These are phyloP conservation scores for Magallana ariakensis DNA, from an alignment of 1,140 invertebrate species.

Conservation along the genomic window DNA sequence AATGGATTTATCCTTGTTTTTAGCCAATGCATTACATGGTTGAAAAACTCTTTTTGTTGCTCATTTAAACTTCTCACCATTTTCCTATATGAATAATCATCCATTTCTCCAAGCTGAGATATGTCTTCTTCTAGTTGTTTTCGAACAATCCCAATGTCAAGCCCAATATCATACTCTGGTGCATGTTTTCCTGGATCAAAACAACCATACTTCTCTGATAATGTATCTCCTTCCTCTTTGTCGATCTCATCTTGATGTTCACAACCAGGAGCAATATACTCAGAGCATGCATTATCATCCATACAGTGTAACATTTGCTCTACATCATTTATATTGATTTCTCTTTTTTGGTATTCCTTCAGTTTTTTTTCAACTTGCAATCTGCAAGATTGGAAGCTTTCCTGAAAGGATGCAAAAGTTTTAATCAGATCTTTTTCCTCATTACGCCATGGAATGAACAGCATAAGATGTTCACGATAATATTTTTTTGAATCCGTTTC, in stretches of 20 bases:
- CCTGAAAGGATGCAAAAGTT: conserved; percentile 35
- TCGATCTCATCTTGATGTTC: not conserved
- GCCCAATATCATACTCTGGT: conserved; percentile 31
- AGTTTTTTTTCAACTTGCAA: not conserved
- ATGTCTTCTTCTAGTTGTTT: conserved; percentile 35
- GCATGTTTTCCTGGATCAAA: not conserved
- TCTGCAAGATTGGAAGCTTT: not conserved
- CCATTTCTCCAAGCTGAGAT: conserved; percentile 13
- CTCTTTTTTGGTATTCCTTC: no score
- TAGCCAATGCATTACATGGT: conserved; percentile 47
- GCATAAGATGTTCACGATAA: conserved; percentile 54
- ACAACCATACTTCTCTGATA: not conserved
- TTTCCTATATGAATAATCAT: conserved; percentile 39
- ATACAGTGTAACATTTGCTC: no score
- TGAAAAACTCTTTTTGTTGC: conserved; percentile 52
- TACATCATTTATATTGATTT: no score
- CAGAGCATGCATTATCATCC: no score
- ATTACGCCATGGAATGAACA: conserved; percentile 57
- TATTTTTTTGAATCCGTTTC: conserved; percentile 55
- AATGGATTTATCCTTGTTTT: conserved; percentile 43
- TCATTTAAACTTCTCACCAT: conserved; percentile 39
- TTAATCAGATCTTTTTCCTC: conserved; percentile 51
- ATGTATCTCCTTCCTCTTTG: not conserved
- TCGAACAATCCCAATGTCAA: not conserved
- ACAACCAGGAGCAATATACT: not conserved